Evolutionary conservation across 2,797 vertebrate genomes (phyloP), one percentile per base, ranked within the genome.

Genomic region (Nothura maculosa): DNA sequence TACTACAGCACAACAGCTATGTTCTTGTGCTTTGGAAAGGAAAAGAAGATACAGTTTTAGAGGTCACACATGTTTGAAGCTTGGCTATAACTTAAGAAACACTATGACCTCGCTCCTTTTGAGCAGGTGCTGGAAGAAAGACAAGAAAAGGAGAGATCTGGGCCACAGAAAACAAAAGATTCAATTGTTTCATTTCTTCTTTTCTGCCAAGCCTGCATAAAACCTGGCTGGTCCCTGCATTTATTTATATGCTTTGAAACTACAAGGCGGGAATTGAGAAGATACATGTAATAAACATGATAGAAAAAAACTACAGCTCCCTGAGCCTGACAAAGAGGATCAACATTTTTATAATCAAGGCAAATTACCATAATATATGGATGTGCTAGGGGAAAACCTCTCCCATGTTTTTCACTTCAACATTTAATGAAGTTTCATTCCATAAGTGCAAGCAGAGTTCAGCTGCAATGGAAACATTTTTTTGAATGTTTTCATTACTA

Each of bases 181-280:
- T 95, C 61, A 60, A 30, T 60, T 75, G 20, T 40, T 22, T 81
- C 87, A n/a, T 55, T 55, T 55, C 30, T 74, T 62, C 11, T 77
- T 92, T 93, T 91, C 69, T 92, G 62, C 89, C 43, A 91, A 77
- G 42, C 50, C 79, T 96, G 73, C 9, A 95, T 68, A 95, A 85
- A 95, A 96, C 72, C 15, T 77, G 42, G 3, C 58, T 78, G 20
- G 34, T 74, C 7, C 21, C 38, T 63, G 27, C 24, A 52, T 62
- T 80, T 89, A 90, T 89, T 40, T 40, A 92, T 94, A 93, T 83
- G 63, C 50, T 72, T 93, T 91, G 73, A 75, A 94, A 91, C 92
- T 58, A 30, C 42, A 81, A 95, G 96, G 81, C 27, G 80, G 79
- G n/a, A 81, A 87, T 82, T 76, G 34, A 85, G 86, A 85, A 90